Evolutionary conservation across 2,113 vertebrate species (phyloP).

Genomic region (Halcyon senegalensis): DNA sequence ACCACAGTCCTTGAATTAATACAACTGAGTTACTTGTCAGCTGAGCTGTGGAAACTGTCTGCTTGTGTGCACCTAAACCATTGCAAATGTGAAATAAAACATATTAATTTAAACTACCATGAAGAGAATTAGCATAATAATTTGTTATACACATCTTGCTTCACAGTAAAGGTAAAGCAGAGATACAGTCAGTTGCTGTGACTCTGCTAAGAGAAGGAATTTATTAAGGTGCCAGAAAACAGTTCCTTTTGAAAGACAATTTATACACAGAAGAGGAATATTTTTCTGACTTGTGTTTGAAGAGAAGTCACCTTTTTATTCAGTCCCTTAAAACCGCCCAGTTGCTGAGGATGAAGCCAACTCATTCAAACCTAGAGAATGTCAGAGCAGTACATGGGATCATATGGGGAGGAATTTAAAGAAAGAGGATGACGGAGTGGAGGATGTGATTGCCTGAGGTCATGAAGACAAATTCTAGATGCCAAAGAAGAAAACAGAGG

Average conservation of each 20-base stretch:
- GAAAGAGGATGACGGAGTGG: fast-evolving
- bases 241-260: background rate
- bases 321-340: background rate
- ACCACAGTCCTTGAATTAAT: background rate
- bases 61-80: background rate
- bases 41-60: background rate
- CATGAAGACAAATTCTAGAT: background rate
- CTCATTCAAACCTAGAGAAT: background rate
- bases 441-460: background rate
- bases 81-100: background rate
- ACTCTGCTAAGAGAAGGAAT: background rate
- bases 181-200: background rate
- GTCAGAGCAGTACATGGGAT: background rate
- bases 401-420: background rate
- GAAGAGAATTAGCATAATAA: background rate
- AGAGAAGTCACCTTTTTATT: background rate
- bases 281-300: background rate
- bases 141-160: background rate
- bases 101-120: background rate
- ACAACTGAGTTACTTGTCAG: background rate
- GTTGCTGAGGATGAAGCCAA: background rate
- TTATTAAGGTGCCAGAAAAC: background rate
- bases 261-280: background rate
- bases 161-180: background rate
- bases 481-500: background rate